Evolutionary conservation across 2,888 invertebrate species (phyloP).

Genomic region (Meliscaeva auricollis): DNA sequence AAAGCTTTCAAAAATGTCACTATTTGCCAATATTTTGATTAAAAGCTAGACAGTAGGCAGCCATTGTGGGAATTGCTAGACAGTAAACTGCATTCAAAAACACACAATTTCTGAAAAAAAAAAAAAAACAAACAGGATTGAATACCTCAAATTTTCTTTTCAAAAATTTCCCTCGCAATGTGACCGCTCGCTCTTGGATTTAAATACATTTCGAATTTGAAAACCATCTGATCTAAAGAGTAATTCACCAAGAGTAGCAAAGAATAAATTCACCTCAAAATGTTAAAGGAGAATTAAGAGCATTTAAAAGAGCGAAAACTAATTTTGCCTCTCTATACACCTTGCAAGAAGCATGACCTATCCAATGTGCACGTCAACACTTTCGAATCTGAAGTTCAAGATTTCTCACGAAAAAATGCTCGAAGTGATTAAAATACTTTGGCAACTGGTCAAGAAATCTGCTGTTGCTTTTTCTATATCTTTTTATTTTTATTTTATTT

Average conservation of each 20-base stretch:
- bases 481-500: background rate
- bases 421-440: slow-evolving; percentile 70
- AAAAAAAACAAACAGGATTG: too few relatives aligned
- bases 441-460: slow-evolving; percentile 79
- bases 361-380: slow-evolving; percentile 62
- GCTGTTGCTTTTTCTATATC: slow-evolving; percentile 31
- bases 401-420: slow-evolving; percentile 28
- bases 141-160: background rate
- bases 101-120: background rate
- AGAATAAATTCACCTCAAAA: too few relatives aligned
- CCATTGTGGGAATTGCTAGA: background rate
- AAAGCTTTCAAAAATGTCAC: background rate
- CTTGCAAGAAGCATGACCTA: slow-evolving; percentile 61
- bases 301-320: slow-evolving; percentile 10
- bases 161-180: slow-evolving; percentile 38
- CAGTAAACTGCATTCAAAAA: background rate
- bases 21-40: too few relatives aligned
- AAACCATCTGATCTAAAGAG: background rate
- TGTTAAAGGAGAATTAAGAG: background rate
- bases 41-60: too few relatives aligned
- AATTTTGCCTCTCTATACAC: slow-evolving; percentile 10
- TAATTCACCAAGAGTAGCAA: background rate
- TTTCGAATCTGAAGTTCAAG: slow-evolving; percentile 70
- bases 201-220: slow-evolving; percentile 17
- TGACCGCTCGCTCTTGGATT: slow-evolving; percentile 25